Evolutionary conservation across 2,113 vertebrate species (phyloP).

Genomic region (Pygathrix nemaeus): DNA sequence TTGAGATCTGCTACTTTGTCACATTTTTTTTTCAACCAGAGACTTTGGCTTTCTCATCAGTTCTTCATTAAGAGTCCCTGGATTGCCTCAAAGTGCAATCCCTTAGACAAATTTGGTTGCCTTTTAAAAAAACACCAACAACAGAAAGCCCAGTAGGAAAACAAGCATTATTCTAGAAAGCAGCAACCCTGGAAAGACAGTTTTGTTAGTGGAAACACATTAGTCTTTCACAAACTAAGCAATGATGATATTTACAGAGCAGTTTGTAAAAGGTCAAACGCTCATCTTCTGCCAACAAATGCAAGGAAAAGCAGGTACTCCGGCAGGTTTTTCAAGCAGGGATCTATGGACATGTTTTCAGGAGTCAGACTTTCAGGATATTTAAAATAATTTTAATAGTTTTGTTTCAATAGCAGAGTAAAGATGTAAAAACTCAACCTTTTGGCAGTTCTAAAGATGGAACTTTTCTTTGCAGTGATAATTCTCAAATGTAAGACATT

Average conservation of each 20-base stretch:
- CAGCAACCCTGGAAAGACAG: slow-evolving; percentile 70
- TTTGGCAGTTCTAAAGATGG: background rate
- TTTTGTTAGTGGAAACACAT: slow-evolving; percentile 65
- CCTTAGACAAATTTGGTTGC: slow-evolving; percentile 59
- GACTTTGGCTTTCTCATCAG: background rate
- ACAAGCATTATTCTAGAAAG: slow-evolving; percentile 28
- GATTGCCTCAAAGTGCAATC: background rate
- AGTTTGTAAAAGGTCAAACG: slow-evolving; percentile 65
- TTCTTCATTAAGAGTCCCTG: slow-evolving; percentile 63
- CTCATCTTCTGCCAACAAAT: slow-evolving; percentile 62
- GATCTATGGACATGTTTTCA: background rate
- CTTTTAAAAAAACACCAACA: slow-evolving; percentile 7
- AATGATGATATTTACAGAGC: slow-evolving; percentile 37
- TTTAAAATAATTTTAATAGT: background rate
- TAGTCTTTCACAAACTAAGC: slow-evolving; percentile 63
- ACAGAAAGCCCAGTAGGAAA: slow-evolving; percentile 28
- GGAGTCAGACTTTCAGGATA: slow-evolving; percentile 21
- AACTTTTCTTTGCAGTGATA: background rate
- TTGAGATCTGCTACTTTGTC: slow-evolving; percentile 57
- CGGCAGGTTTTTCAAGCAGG: background rate
- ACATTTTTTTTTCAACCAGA: background rate
- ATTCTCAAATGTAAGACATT: background rate
- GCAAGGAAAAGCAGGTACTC: background rate
- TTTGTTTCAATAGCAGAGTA: slow-evolving; percentile 26
- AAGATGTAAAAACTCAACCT: background rate